Evolutionary conservation across 2,888 invertebrate species (phyloP).

Genomic region (Volucella bombylans): DNA sequence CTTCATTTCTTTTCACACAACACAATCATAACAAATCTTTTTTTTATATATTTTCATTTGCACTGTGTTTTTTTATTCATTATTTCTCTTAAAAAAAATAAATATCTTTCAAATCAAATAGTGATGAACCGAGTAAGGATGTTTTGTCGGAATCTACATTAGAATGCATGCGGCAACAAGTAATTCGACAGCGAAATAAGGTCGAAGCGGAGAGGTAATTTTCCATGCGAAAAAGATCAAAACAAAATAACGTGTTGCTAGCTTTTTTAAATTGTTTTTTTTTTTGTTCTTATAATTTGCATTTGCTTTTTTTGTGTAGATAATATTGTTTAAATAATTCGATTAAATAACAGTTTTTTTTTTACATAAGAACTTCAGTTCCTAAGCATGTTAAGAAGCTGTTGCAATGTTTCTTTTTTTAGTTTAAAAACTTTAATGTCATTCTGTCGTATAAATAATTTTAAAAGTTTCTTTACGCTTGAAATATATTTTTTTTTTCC

Average conservation of each 20-base stretch:
- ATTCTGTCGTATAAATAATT: too few species aligned
- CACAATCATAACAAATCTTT: conserved; percentile 14
- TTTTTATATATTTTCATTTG: conserved; percentile 42
- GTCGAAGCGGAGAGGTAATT: conserved; percentile 91
- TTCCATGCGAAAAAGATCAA: conserved; percentile 39
- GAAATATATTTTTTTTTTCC: too few species aligned
- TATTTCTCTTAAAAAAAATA: conserved; percentile 40
- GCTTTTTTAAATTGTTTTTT: conserved; percentile 64
- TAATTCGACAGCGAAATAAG: conserved; percentile 90
- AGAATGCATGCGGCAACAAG: conserved; percentile 91
- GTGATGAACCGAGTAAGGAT: conserved; percentile 84
- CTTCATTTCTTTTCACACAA: conserved; percentile 35
- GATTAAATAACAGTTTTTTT: too few species aligned
- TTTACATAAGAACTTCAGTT: too few species aligned
- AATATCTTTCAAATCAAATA: conserved; percentile 72
- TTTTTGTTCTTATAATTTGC: conserved; percentile 54
- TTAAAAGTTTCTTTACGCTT: too few species aligned
- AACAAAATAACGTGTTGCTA: conserved; percentile 49
- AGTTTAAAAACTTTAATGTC: too few species aligned
- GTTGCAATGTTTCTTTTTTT: too few species aligned
- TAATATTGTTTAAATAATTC: conserved; percentile 8
- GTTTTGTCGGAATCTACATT: conserved; percentile 91
- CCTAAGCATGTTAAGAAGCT: too few species aligned
- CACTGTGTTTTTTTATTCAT: conserved; percentile 44
- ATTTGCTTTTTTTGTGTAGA: conserved; percentile 64